Conservation (phyloP, 2,888 invertebrate genomes). For the Aspidapion aeneum region DNA sequence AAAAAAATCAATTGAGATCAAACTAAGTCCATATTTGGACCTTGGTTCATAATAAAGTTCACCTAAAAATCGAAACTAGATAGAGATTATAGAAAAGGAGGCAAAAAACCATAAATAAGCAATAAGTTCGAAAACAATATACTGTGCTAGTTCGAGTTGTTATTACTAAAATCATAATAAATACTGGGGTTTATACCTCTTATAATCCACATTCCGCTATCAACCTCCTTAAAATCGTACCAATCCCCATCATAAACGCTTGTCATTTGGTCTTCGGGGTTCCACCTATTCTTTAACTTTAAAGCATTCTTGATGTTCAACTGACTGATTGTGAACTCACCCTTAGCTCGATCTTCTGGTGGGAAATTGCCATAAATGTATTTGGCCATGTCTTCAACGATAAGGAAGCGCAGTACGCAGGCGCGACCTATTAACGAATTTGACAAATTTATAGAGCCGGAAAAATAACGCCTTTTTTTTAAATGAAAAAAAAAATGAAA, state of each 20-base stretch:
- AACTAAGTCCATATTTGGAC: no score
- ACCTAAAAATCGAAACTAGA: no score
- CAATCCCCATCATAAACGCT: slow-evolving; percentile 40
- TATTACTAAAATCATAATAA: background rate
- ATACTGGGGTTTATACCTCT: slow-evolving; percentile 32
- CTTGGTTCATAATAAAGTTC: no score
- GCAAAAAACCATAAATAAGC: no score
- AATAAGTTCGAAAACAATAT: no score
- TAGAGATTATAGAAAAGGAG: no score
- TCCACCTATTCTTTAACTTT: slow-evolving; percentile 33
- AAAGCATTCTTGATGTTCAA: slow-evolving; percentile 36
- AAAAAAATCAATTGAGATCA: slow-evolving; percentile 18
- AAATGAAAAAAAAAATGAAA: no score
- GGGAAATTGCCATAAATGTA: slow-evolving; percentile 43
- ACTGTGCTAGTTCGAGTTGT: no score
- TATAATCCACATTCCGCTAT: slow-evolving; percentile 44
- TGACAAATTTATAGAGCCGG: background rate
- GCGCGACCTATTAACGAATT: slow-evolving; percentile 29
- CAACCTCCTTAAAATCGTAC: slow-evolving; percentile 44
- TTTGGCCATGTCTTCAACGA: slow-evolving; percentile 35
- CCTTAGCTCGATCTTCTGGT: slow-evolving; percentile 32
- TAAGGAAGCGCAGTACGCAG: slow-evolving; percentile 40
- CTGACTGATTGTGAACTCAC: slow-evolving; percentile 33
- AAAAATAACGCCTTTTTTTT: background rate
- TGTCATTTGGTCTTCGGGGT: slow-evolving; percentile 31